A percentile compares a stretch with the other conserved stretches of the same genome.
Conservation (phyloP, 2,888 invertebrate species). For the Eupithecia dodoneata region DNA sequence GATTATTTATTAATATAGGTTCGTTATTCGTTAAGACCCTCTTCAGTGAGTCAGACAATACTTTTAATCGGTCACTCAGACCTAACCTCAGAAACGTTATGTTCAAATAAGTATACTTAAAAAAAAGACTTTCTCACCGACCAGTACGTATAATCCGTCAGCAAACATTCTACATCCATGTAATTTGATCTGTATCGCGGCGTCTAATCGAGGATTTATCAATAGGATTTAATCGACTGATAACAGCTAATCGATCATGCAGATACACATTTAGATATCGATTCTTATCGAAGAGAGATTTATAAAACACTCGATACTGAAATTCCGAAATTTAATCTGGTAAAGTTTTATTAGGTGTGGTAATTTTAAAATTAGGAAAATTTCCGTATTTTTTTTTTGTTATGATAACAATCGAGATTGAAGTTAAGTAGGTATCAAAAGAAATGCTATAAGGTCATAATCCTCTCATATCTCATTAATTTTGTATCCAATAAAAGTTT, state of each 20-base stretch:
- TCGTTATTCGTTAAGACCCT: not conserved
- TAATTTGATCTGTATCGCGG: constrained; percentile 69
- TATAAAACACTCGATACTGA: constrained; percentile 59
- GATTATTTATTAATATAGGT: too few species aligned
- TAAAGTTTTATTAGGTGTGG: constrained; percentile 16
- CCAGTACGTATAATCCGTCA: constrained; percentile 5
- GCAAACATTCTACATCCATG: constrained; percentile 62
- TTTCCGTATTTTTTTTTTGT: not conserved
- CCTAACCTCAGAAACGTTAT: not conserved
- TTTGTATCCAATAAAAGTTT: not conserved
- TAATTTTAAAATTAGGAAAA: constrained; percentile 4
- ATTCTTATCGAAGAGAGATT: constrained; percentile 70
- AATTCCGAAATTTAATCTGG: constrained; percentile 45
- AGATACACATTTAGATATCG: constrained; percentile 71
- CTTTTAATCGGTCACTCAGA: not conserved
- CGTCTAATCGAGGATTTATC: constrained; percentile 59
- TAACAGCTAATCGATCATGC: constrained; percentile 72
- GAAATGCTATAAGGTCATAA: not conserved
- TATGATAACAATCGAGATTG: not conserved
- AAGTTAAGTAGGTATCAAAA: not conserved
- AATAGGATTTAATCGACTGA: constrained; percentile 70
- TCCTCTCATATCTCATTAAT: not conserved
- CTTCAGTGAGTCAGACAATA: not conserved
- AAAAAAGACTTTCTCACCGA: not conserved
- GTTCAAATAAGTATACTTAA: not conserved